A percentile compares a stretch with the other conserved stretches of the same genome.
Evolutionary conservation across 2,888 invertebrate genomes (phyloP).

Genomic region (Tipula confusa): DNA sequence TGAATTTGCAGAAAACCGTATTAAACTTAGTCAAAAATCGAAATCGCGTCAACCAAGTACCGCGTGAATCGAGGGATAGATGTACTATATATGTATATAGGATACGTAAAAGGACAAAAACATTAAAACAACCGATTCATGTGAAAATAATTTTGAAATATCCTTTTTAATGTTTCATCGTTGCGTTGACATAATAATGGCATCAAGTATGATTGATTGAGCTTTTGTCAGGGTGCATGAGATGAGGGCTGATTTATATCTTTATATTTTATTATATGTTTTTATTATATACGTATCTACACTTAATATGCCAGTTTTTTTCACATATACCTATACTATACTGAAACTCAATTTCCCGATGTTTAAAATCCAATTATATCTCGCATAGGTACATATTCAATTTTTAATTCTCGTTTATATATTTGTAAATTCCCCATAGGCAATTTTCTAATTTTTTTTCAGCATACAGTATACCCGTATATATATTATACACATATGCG

Average conservation of each 20-base stretch:
- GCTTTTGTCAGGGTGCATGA: neutral
- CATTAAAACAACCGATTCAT: constrained; percentile 3
- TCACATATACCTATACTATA: neutral
- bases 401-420: neutral
- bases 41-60: no score
- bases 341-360: neutral
- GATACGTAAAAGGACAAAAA: neutral
- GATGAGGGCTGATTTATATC: neutral
- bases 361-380: constrained; percentile 4
- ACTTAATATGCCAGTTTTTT: neutral
- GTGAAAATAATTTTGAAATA: neutral
- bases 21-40: no score
- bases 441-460: constrained; percentile 4
- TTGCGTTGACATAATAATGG: constrained; percentile 25
- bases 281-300: neutral
- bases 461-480: neutral
- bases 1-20: no score
- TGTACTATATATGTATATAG: neutral
- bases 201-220: neutral
- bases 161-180: neutral
- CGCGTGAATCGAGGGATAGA: neutral
- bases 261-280: neutral
- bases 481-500: constrained; percentile 5
- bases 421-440: neutral
- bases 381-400: neutral